These are phyloP conservation scores for Lucilia cuprina DNA, from an alignment of 1,140 invertebrate species.

Conservation along the genomic window DNA sequence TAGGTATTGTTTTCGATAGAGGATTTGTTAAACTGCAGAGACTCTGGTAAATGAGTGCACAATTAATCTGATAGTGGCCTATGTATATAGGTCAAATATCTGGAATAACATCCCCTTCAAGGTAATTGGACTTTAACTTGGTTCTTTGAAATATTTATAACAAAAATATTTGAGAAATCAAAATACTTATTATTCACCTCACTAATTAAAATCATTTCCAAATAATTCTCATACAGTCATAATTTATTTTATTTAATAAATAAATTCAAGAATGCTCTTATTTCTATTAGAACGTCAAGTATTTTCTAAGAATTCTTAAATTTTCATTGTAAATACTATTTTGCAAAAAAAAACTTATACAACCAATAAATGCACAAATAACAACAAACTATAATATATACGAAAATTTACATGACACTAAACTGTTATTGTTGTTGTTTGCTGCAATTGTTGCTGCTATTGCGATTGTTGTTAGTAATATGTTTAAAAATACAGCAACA, in stretches of 20 bases:
- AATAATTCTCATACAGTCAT: too few relatives aligned
- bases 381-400: neutral
- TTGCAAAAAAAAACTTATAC: neutral
- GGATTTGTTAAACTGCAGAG: too few relatives aligned
- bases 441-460: neutral
- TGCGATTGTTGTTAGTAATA: slow-evolving; percentile 50
- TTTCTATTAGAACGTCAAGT: too few relatives aligned
- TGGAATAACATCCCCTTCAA: too few relatives aligned
- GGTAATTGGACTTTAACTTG: too few relatives aligned
- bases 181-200: too few relatives aligned
- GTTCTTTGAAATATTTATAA: too few relatives aligned
- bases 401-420: neutral
- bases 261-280: neutral
- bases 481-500: slow-evolving; percentile 61
- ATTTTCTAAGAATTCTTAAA: neutral
- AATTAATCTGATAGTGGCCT: too few relatives aligned
- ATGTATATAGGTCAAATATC: too few relatives aligned
- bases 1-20: too few relatives aligned
- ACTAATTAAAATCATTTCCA: neutral
- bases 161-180: too few relatives aligned
- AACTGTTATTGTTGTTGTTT: neutral
- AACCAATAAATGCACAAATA: neutral
- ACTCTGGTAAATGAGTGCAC: too few relatives aligned
- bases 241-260: neutral
- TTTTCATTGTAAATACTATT: neutral